A percentile compares a stretch with the other conserved stretches of the same genome.
phyloP scores from a whole-genome alignment of 2,888 invertebrate species.

The Drosophila falleni region DNA sequence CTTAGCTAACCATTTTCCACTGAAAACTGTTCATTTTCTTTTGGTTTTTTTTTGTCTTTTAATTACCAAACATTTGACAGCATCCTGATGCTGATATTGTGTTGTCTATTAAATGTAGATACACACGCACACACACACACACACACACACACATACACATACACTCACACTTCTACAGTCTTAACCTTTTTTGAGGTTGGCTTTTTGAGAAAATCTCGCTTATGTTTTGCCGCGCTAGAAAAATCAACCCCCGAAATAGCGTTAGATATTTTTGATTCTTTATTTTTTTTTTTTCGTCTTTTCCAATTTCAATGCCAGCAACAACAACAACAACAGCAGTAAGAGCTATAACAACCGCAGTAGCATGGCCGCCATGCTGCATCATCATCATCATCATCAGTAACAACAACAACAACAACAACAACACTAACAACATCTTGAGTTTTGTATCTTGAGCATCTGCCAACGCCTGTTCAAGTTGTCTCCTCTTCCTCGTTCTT shows the following conservation, averaged over 20 bases:
- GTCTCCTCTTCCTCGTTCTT: constrained; percentile 17
- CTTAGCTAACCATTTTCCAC: constrained; percentile 26
- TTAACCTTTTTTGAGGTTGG: constrained; percentile 56
- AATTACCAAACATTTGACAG: constrained; percentile 80
- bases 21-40: constrained; percentile 59
- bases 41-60: constrained; percentile 49
- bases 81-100: constrained; percentile 72
- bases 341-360: constrained; percentile 25
- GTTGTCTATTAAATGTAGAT: constrained; percentile 48
- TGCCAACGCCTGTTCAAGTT: constrained; percentile 43
- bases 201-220: constrained; percentile 33
- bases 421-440: constrained; percentile 17
- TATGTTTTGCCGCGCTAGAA: constrained; percentile 33
- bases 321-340: constrained; percentile 12
- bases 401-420: constrained; percentile 1
- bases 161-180: constrained; percentile 2
- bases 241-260: constrained; percentile 73
- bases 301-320: constrained; percentile 33
- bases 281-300: neutral
- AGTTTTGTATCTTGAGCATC: constrained; percentile 54
- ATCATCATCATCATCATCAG: constrained; percentile 30
- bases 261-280: constrained; percentile 64
- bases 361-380: constrained; percentile 52
- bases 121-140: constrained; percentile 42
- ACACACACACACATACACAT: constrained; percentile 9